Base-by-base conservation (phyloP, 2,888 invertebrate genomes). In the Dynastes hyllus region DNA sequence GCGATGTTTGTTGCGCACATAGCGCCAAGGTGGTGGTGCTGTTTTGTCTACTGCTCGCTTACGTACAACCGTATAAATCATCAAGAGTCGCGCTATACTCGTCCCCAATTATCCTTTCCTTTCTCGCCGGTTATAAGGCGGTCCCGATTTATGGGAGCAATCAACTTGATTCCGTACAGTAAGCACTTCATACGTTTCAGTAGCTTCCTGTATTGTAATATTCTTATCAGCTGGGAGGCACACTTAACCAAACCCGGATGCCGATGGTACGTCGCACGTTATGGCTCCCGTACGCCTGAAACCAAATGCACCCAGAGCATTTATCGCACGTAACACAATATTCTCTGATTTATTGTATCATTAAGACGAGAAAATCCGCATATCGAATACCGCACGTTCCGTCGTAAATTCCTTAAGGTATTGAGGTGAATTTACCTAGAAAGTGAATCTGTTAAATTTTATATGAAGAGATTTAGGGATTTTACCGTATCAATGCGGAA, bases 111-210 rank as follows among this genome's bases (percentile, higher is more conserved):
- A 70, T 70, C 66, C 66, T 66, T 66, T 66, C 45, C 45, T 32
- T 66, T 66, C 45, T 11, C 45, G 63, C 45, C 45, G 45, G 45
- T 45, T 11, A 11, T 11, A 45, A 45, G 45, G 45, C 45, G 45
- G 45, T 37, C 32, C 45, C 45, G 45, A 73, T 73, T 73, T 73
- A 73, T 73, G 73, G 58, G 40, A 73, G 61, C 73, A 73, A 61
- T 58, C 73, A 73, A 73, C 58, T 58, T 58, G 73, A 73, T 73
- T 73, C 61, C 51, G 73, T 73, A 73, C 37, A 73, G 73, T 73
- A 73, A 73, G 73, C 58, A 40, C 37, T 61, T 73, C 58, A 73
- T 58, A 58, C 73, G 51, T 58, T 73, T 73, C 58, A 73, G 61
- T 16, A 61, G 73, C 73, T 73, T 73, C 73, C 73, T 73, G 73